Conservation (phyloP, 2,797 vertebrate species). For the Sebastes diploproa region DNA sequence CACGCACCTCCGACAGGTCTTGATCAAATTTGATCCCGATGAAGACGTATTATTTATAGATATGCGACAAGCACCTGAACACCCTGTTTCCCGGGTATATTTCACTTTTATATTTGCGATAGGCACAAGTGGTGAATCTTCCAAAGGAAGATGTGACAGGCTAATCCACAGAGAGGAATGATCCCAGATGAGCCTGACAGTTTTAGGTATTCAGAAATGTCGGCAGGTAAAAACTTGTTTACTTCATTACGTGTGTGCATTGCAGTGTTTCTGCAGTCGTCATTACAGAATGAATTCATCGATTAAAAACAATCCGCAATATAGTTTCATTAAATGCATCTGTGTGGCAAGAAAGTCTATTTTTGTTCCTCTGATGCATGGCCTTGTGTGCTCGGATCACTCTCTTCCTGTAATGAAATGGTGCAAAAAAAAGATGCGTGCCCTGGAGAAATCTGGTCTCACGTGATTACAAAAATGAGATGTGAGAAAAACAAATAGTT, state of each 20-base stretch:
- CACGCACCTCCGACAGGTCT: constrained; percentile 36
- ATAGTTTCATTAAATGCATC: constrained; percentile 36
- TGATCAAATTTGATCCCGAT: constrained; percentile 56
- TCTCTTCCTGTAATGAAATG: constrained; percentile 41
- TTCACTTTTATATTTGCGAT: constrained; percentile 57
- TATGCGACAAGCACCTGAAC: constrained; percentile 50
- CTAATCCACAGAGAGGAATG: constrained; percentile 64
- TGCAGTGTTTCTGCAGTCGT: constrained; percentile 5
- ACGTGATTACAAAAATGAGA: constrained; percentile 68
- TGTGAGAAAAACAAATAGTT: constrained; percentile 69
- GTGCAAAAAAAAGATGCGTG: constrained; percentile 16
- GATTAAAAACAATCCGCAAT: constrained; percentile 28
- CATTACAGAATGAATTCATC: constrained; percentile 24
- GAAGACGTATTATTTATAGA: constrained; percentile 64
- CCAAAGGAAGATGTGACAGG: constrained; percentile 65
- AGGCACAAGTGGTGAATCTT: constrained; percentile 43
- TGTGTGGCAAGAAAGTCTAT: neutral
- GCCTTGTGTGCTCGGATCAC: neutral
- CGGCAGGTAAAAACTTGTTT: constrained; percentile 57
- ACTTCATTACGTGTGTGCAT: constrained; percentile 41
- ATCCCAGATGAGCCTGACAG: constrained; percentile 55
- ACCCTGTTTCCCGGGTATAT: constrained; percentile 30
- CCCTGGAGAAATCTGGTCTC: constrained; percentile 63
- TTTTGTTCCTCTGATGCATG: neutral
- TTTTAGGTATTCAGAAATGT: constrained; percentile 34